Percentiles rank a stretch among this genome's conserved stretches.
These are phyloP conservation scores for Caenorhabditis imperialis DNA, from an alignment of 2,888 invertebrate genomes.

Conservation along the genomic window DNA sequence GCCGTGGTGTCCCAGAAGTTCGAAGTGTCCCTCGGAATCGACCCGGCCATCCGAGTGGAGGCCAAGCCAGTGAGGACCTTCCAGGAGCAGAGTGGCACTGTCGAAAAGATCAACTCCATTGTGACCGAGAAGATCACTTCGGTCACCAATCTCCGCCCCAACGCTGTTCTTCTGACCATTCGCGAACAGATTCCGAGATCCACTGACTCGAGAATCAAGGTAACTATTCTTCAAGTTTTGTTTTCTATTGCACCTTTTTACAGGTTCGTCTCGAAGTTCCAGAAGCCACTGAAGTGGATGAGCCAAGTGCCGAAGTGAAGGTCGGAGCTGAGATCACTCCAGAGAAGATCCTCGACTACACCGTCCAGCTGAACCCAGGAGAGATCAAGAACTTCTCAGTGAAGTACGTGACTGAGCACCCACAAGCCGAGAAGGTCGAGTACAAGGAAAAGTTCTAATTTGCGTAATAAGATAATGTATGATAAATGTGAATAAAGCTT, in stretches of 20 bases:
- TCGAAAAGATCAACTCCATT: slow-evolving; percentile 48
- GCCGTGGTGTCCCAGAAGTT: slow-evolving; percentile 47
- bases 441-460: slow-evolving; percentile 39
- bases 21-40: slow-evolving; percentile 78
- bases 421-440: slow-evolving; percentile 30
- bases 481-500: background rate
- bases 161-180: slow-evolving; percentile 60
- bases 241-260: background rate
- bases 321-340: slow-evolving; percentile 44
- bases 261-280: slow-evolving; percentile 37
- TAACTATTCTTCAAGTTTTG: slow-evolving; percentile 10
- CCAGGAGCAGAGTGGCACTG: slow-evolving; percentile 66
- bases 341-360: slow-evolving; percentile 49
- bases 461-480: background rate
- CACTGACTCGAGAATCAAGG: slow-evolving; percentile 69
- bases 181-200: slow-evolving; percentile 67
- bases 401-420: slow-evolving; percentile 45
- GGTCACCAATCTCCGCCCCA: slow-evolving; percentile 60
- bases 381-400: slow-evolving; percentile 20
- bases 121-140: slow-evolving; percentile 63
- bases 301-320: slow-evolving; percentile 15
- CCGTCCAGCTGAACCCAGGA: slow-evolving; percentile 36
- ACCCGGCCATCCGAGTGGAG: slow-evolving; percentile 77
- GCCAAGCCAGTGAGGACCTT: slow-evolving; percentile 78
- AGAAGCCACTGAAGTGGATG: slow-evolving; percentile 27